Base-by-base conservation (phyloP, 2,797 vertebrate genomes). In the Melanotaenia nigrans region DNA sequence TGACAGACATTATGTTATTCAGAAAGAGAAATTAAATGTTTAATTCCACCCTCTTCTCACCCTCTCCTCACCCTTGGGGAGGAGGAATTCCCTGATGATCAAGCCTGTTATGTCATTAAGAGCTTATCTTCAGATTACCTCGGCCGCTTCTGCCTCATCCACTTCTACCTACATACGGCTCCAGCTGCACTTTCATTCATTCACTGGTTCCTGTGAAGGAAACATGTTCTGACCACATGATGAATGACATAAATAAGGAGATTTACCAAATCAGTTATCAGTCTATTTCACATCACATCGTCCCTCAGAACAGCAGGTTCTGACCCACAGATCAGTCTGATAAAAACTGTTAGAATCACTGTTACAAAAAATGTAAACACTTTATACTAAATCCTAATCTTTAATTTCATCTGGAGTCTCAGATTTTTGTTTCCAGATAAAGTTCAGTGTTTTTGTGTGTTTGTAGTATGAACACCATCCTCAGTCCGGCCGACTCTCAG, bases 101-200 rank as follows among this genome's bases (percentile, higher is more conserved):
- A 78, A 85, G 58, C 81, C 78, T 67, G 58, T 91, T 81, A 86
- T 73, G 64, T 85, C 65, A 68, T 89, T 91, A 89, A 73, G 79
- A 73, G 72, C 73, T 92, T 87, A 90, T 47, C 61, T 75, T 32
- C 68, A 77, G 90, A 90, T 92, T 91, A 91, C 20, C 47, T 30
- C 30, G 0, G 24, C 32, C 14, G 30, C n/a, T 22, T 14, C 40
- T 28, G 35, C 8, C 33, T 18, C 33, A 10, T 38, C 35, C 36
- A 38, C 11, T 38, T 38, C 38, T 40, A 40, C 38, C 38, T 40
- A 13, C 13, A 40, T 12, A 16, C 13, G 2, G 12, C 20, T 47
- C 10, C 10, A 38, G 1, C 1, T 30, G 2, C 28, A 32, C 28
- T 4, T 32, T 32, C 3, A 18, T 18, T 18, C 30, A 56, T 56